These are phyloP conservation scores for Resseliella maxima DNA, from an alignment of 2,888 invertebrate genomes.

Conservation along the genomic window DNA sequence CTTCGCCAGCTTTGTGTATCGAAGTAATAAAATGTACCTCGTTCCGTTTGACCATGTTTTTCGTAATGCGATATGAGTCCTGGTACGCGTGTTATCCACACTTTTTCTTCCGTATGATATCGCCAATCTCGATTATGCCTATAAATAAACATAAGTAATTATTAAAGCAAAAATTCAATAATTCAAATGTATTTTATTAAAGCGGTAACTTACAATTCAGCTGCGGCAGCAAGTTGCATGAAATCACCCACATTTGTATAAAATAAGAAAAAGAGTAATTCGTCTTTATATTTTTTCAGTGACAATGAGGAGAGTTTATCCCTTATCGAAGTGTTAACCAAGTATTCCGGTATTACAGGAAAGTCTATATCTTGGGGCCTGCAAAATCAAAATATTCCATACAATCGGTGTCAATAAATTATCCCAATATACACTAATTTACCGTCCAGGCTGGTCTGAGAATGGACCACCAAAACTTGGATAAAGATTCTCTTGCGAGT, in stretches of 20 bases:
- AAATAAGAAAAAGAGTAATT: slow-evolving; percentile 98
- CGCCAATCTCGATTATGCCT: slow-evolving; percentile 99
- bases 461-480: slow-evolving; percentile 99
- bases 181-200: not conserved
- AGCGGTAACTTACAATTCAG: slow-evolving; percentile 84
- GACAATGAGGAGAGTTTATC: slow-evolving; percentile 95
- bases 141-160: slow-evolving; percentile 58
- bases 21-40: slow-evolving; percentile 99
- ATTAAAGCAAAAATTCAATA: not conserved
- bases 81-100: slow-evolving; percentile 98
- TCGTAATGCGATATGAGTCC: slow-evolving; percentile 89
- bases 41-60: slow-evolving; percentile 95
- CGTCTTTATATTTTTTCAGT: slow-evolving; percentile 97
- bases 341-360: slow-evolving; percentile 98
- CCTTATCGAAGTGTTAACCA: slow-evolving; percentile 96
- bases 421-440: slow-evolving; percentile 53
- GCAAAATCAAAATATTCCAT: slow-evolving; percentile 59
- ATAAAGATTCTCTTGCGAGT: slow-evolving; percentile 97
- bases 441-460: slow-evolving; percentile 95
- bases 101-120: slow-evolving; percentile 98
- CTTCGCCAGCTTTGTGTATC: slow-evolving; percentile 99
- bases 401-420: not conserved
- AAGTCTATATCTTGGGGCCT: slow-evolving; percentile 99
- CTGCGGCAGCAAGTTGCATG: slow-evolving; percentile 96
- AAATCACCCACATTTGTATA: slow-evolving; percentile 99